Conservation (phyloP, 2,113 vertebrate genomes). For the Stomatorhinus ivindoensis region DNA sequence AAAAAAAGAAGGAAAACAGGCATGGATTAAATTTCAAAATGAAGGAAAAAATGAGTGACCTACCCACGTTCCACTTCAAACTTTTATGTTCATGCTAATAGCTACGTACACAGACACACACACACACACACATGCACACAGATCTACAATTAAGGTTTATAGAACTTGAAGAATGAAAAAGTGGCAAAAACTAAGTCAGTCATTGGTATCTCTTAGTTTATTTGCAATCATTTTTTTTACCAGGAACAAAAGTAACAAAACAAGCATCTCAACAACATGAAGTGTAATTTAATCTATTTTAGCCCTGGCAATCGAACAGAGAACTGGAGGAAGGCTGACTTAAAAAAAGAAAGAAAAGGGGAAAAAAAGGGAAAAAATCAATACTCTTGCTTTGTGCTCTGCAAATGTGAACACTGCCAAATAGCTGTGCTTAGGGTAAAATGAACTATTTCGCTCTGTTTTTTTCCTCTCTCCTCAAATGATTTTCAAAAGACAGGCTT, state of each 20-base stretch:
- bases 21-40: not conserved
- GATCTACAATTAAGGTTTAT: not conserved
- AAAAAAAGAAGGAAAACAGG: not conserved
- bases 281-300: constrained; percentile 72
- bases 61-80: not conserved
- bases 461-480: constrained; percentile 63
- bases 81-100: not conserved
- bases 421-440: constrained; percentile 64
- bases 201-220: constrained; percentile 49
- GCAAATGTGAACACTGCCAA: constrained; percentile 68
- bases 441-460: constrained; percentile 66
- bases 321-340: constrained; percentile 51
- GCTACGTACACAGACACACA: too few species aligned
- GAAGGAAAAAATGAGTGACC: not conserved
- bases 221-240: constrained; percentile 53
- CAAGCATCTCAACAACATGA: constrained; percentile 58
- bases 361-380: constrained; percentile 57
- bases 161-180: not conserved
- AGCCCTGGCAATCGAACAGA: constrained; percentile 62
- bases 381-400: constrained; percentile 66
- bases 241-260: constrained; percentile 45
- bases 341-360: constrained; percentile 48
- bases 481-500: constrained; percentile 58
- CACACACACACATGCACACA: too few species aligned
- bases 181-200: constrained; percentile 22